Base-by-base conservation (phyloP, 2,888 invertebrate species). In the Thecocarcelia acutangulata region DNA sequence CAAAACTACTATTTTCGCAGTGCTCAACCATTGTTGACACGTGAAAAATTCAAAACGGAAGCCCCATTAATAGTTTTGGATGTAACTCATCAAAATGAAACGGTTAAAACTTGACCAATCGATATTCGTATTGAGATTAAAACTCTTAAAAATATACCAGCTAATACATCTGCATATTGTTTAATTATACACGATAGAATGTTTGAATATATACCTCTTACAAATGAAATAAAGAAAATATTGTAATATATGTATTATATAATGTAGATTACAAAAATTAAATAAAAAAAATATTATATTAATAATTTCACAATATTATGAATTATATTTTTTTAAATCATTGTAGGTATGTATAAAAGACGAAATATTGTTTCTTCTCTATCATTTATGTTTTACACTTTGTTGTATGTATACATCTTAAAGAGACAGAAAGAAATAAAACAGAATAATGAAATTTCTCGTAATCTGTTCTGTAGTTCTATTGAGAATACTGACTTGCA, bases 111-210 rank as follows among this genome's bases (percentile, higher is more conserved):
- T 40, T 54, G 69, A 42, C 69, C 69, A 19, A 69, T 69, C 37
- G 69, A 69, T 54, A 42, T 69, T 5, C 40, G 61, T 15, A 74
- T 74, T 42, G 52, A 66, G 66, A 42, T 76, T 3, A 58, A 69
- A 40, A 59, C 59, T 6, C 15, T 17, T 5, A 50, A 28, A 24
- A 68, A 59, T 15, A 58, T 68, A 24, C 66, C 56, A 56, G 11
- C 37, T 63, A 73, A 61, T 6, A 63, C 40, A 63, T 64, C 58
- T 64, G 63, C 37, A 63, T 70, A 78, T 78, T 56, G 59, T 61
- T 44, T 61, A 44, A 61, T 61, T 24, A 61, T 61, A 44, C 78
- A 78, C 70, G 78, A 78, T 28, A 63, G 46, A 56, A 28, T 78
- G 54, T 63, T 78, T 19, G 46, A 77, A 46, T 70, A 42, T 44